Percentiles rank a stretch among this genome's conserved stretches.
phyloP scores from a whole-genome alignment of 2,113 vertebrate genomes.

The Oncorhynchus gorbuscha region DNA sequence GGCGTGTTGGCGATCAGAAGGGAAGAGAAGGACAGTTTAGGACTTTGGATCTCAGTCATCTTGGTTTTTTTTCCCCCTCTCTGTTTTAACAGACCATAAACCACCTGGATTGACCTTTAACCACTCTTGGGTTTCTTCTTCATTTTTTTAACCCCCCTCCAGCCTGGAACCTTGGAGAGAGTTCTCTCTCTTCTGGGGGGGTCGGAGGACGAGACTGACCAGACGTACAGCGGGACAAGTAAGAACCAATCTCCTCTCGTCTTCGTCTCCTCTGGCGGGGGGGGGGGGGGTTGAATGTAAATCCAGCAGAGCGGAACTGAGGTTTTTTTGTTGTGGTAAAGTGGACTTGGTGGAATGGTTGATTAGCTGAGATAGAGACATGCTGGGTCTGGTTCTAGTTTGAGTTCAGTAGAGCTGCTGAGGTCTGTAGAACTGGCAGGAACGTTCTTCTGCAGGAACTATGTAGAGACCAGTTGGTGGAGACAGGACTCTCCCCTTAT shows the following conservation, averaged over 20 bases:
- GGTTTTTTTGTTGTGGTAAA: conserved; percentile 30
- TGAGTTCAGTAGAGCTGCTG: conserved; percentile 32
- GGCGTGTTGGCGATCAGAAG: conserved; percentile 20
- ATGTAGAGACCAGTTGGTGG: background rate
- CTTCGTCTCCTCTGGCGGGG: conserved; percentile 7
- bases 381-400: conserved; percentile 16
- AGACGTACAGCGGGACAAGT: conserved; percentile 48
- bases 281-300: background rate
- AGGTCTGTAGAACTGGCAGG: conserved; percentile 15
- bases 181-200: conserved; percentile 6
- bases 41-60: conserved; percentile 14
- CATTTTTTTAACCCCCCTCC: conserved; percentile 31
- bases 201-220: conserved; percentile 34
- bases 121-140: conserved; percentile 12
- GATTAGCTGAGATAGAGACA: conserved; percentile 22
- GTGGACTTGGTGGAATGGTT: conserved; percentile 31
- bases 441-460: conserved; percentile 10
- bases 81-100: conserved; percentile 22
- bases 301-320: background rate
- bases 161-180: conserved; percentile 63
- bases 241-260: conserved; percentile 36
- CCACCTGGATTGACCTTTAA: conserved; percentile 57
- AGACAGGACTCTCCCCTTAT: conserved; percentile 18
- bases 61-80: conserved; percentile 2
- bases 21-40: background rate